A percentile compares a stretch with the other conserved stretches of the same genome.
Evolutionary conservation across 2,113 vertebrate genomes (phyloP).

Genomic region (Campylorhamphus procurvoides): DNA sequence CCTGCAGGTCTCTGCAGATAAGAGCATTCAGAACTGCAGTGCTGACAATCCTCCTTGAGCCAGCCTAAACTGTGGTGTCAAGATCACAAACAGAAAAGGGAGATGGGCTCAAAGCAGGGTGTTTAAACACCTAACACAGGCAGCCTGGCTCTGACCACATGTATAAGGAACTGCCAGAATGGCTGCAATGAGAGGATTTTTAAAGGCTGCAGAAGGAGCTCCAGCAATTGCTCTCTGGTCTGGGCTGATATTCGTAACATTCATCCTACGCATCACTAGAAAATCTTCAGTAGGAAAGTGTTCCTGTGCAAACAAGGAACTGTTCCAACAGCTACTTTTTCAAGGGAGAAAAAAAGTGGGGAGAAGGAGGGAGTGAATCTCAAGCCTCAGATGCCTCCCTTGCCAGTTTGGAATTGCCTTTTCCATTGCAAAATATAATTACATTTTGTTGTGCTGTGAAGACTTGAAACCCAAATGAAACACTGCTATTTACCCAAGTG

Average conservation of each 20-base stretch:
- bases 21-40: constrained; percentile 28
- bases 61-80: constrained; percentile 36
- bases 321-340: background rate
- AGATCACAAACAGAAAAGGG: constrained; percentile 1
- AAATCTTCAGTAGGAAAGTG: background rate
- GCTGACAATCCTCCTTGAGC: constrained; percentile 51
- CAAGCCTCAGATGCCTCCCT: background rate
- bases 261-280: background rate
- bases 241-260: constrained; percentile 14
- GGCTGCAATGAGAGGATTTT: background rate
- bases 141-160: background rate
- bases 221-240: background rate
- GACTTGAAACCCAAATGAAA: background rate
- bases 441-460: background rate
- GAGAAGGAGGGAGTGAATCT: background rate
- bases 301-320: background rate
- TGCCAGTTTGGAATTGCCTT: background rate
- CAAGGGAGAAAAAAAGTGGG: background rate
- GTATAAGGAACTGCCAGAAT: background rate
- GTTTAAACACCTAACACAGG: background rate
- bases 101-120: constrained; percentile 9
- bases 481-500: background rate
- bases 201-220: constrained; percentile 3
- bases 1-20: constrained; percentile 58
- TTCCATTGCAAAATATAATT: background rate